phyloP scores from a whole-genome alignment of 2,888 invertebrate genomes.

The Xestia sexstrigata region DNA sequence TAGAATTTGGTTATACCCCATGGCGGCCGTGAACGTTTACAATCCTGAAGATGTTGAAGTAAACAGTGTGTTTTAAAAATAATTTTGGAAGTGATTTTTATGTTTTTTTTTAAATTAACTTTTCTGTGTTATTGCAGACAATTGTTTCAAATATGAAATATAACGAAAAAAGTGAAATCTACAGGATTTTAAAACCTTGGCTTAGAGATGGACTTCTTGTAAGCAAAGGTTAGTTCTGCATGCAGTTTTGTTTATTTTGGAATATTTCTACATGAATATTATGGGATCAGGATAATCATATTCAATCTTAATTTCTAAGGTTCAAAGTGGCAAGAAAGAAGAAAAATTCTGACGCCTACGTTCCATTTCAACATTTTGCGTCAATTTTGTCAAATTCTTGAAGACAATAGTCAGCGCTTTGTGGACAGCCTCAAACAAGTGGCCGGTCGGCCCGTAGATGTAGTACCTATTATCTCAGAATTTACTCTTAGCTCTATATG shows the following conservation, averaged over 20 bases:
- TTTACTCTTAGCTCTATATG: slow-evolving; percentile 91
- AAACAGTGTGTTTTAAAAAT: slow-evolving; percentile 7
- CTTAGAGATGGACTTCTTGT: slow-evolving; percentile 88
- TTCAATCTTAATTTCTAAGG: slow-evolving; percentile 73
- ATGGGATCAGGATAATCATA: background rate
- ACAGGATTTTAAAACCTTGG: slow-evolving; percentile 87
- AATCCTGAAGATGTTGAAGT: slow-evolving; percentile 89
- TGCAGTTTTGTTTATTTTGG: background rate
- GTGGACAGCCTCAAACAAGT: slow-evolving; percentile 75
- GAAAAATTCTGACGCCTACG: slow-evolving; percentile 92
- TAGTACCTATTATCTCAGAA: slow-evolving; percentile 90
- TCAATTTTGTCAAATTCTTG: slow-evolving; percentile 81
- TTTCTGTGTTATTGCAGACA: slow-evolving; percentile 72
- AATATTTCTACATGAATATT: background rate
- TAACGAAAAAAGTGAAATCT: slow-evolving; percentile 88
- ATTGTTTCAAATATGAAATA: slow-evolving; percentile 86
- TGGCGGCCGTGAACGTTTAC: slow-evolving; percentile 76
- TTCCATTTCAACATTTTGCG: slow-evolving; percentile 92
- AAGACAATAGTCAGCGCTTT: slow-evolving; percentile 84
- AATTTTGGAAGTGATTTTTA: background rate
- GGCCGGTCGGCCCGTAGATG: slow-evolving; percentile 79
- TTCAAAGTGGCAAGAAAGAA: slow-evolving; percentile 90
- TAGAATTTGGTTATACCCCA: slow-evolving; percentile 73
- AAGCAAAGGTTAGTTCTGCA: slow-evolving; percentile 77
- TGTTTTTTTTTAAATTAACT: no score